Conservation (phyloP, 2,888 invertebrate species). For the Drosophila formosana region DNA sequence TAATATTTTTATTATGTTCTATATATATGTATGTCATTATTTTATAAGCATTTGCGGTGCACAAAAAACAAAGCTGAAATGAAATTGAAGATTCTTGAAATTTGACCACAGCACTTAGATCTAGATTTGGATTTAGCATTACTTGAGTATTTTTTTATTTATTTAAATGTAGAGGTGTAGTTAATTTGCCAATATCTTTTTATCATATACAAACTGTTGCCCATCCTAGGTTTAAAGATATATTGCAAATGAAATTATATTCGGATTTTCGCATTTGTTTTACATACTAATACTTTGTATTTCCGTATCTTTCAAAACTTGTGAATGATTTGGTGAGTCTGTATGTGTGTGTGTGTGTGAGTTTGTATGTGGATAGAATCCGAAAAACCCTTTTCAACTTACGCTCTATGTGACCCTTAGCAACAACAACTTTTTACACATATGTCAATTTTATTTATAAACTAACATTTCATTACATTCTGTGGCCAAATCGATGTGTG, state of each 20-base stretch:
- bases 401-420: constrained; percentile 53
- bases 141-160: neutral
- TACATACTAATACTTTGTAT: constrained; percentile 81
- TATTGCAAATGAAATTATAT: constrained; percentile 5
- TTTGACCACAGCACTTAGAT: constrained; percentile 34
- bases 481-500: constrained; percentile 47
- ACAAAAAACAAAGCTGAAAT: constrained; percentile 59
- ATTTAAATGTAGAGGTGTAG: constrained; percentile 13
- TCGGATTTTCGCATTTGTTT: constrained; percentile 43
- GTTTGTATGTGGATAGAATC: constrained; percentile 26
- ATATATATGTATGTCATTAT: constrained; percentile 30
- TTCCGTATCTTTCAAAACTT: constrained; percentile 60
- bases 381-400: constrained; percentile 51
- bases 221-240: constrained; percentile 24
- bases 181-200: constrained; percentile 23
- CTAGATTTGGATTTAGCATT: constrained; percentile 35
- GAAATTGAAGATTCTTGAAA: constrained; percentile 19
- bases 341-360: neutral
- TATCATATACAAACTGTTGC: constrained; percentile 44
- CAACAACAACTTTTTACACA: constrained; percentile 79
- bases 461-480: constrained; percentile 19
- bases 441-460: constrained; percentile 40
- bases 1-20: constrained; percentile 38
- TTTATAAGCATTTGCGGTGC: constrained; percentile 71
- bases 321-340: constrained; percentile 2